Evolutionary conservation across 1,140 invertebrate genomes (phyloP), one percentile per base, ranked within the genome.

Genomic region (Stegodyphus mimosarum): DNA sequence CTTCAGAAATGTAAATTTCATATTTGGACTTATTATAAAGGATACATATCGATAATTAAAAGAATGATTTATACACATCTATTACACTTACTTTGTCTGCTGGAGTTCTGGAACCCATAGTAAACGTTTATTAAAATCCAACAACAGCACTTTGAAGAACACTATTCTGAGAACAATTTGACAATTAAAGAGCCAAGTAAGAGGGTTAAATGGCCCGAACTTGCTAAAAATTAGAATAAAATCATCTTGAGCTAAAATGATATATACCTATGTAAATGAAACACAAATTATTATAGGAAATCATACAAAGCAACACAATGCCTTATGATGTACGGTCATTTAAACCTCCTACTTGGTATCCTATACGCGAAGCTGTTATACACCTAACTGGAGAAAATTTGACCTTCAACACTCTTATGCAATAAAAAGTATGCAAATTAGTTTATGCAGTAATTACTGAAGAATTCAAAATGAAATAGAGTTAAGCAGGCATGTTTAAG

Each of bases 21-120:
- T 33, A 33, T 33, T 33, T 33, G 33, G 33, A 33, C 33, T 33
- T 33, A 33, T 33, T 33, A 33, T 33, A 33, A 33, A 33, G 1
- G 33, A 1, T 33, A 33, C 33, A 33, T 33, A 33, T 33, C 3
- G 33, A 33, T 33, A 1, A 33, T 33, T 33, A 33, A 33, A 33
- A 33, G 33, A 33, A 33, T 33, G 33, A 33, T 33, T 33, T 33
- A 33, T 33, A 3, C 33, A 33, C 33, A 33, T 33, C 33, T 33
- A 33, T 60, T 67, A n/a, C 11, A 71, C 79, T 84, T 84, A 84
- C 81, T 67, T 84, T 84, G 18, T 84, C 81, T 17, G 81, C 73
- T 52, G 81, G 81, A 33, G 60, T 84, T 64, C 81, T 75, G 49
- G 81, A 69, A 33, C 81, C 81, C 81, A 84, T 84, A 49, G 13